A percentile compares a stretch with the other conserved stretches of the same genome.
These are phyloP conservation scores for Heliconius ismenius DNA, from an alignment of 2,888 invertebrate genomes.

Conservation along the genomic window DNA sequence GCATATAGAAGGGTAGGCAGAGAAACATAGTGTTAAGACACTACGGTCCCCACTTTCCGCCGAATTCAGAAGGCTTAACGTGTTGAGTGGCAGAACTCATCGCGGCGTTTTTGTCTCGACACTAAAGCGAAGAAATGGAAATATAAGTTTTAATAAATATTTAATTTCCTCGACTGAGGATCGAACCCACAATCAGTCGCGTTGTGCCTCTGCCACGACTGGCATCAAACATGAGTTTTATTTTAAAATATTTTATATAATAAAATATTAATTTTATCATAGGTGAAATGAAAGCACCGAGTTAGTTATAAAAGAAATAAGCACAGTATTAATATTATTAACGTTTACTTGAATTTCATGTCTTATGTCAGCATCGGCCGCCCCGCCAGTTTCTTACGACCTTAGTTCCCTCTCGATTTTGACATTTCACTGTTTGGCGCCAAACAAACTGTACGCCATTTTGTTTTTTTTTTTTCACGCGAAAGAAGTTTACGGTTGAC, in stretches of 20 bases:
- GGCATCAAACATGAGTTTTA: background rate
- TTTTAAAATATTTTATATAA: too few species aligned
- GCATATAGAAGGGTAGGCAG: background rate
- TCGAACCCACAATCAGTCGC: background rate
- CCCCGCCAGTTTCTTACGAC: conserved; percentile 46
- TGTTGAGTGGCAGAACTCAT: too few species aligned
- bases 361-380: conserved; percentile 29
- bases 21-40: background rate
- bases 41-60: background rate
- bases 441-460: conserved; percentile 51
- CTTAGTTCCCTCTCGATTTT: conserved; percentile 60
- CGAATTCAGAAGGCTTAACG: background rate
- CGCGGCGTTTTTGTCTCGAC: background rate
- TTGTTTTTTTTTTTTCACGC: conserved; percentile 18
- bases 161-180: too few species aligned
- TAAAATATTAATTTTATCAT: background rate
- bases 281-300: background rate
- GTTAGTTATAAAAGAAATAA: background rate
- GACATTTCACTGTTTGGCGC: conserved; percentile 72
- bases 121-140: background rate
- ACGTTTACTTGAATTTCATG: conserved; percentile 7
- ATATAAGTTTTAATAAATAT: background rate
- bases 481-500: conserved; percentile 21
- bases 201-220: background rate
- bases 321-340: background rate